These are phyloP conservation scores for Sus cebifrons DNA, from an alignment of 2,797 vertebrate genomes.

Conservation along the genomic window DNA sequence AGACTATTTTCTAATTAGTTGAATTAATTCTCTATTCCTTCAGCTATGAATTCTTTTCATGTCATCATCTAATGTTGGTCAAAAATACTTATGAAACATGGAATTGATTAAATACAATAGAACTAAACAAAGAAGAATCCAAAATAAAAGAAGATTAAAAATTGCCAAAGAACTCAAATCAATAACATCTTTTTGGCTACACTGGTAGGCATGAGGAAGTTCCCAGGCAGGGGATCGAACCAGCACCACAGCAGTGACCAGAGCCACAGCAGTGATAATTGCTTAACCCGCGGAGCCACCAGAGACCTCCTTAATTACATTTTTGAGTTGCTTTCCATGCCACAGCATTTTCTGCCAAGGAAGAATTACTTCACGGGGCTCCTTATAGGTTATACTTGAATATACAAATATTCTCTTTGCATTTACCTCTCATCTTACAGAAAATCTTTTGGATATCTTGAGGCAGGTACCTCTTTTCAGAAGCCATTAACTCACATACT, in stretches of 20 bases:
- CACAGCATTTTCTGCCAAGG: slow-evolving; percentile 37
- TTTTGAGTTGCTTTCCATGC: slow-evolving; percentile 39
- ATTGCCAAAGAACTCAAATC: neutral
- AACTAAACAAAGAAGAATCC: slow-evolving; percentile 44
- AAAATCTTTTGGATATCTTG: neutral
- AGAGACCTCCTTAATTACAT: neutral
- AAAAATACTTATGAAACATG: slow-evolving; percentile 38
- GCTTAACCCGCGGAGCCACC: no score
- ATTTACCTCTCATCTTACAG: slow-evolving; percentile 45
- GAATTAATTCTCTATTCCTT: neutral
- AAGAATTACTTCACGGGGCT: neutral
- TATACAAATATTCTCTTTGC: slow-evolving; percentile 31
- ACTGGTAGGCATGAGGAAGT: no score
- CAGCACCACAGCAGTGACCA: no score
- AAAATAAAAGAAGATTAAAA: slow-evolving; percentile 62
- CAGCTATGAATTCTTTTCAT: slow-evolving; percentile 36
- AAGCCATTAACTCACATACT: neutral
- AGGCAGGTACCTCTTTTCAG: neutral
- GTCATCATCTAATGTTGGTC: neutral
- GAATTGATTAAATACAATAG: slow-evolving; percentile 61
- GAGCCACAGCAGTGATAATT: no score
- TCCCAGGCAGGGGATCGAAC: no score
- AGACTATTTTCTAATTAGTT: neutral
- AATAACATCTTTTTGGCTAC: no score
- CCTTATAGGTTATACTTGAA: slow-evolving; percentile 32